Conservation (phyloP, 2,113 vertebrate species). For the Ginglymostoma cirratum region DNA sequence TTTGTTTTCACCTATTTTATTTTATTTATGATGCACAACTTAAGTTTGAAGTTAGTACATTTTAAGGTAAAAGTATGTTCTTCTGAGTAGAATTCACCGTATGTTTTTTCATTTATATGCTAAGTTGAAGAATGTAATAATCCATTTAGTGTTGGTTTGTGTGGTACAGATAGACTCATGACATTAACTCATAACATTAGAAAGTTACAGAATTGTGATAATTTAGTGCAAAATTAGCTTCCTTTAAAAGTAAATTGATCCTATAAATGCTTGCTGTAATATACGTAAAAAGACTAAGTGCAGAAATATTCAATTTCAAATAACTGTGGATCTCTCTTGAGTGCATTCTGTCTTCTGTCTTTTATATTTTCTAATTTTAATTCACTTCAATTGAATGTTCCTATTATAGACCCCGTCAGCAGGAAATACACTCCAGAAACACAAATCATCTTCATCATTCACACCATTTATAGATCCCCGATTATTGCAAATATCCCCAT, state of each 20-base stretch:
- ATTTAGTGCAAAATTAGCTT: not conserved
- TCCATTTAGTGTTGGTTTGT: not conserved
- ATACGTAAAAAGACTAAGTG: not conserved
- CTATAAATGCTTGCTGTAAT: not conserved
- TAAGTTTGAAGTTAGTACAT: not conserved
- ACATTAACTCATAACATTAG: not conserved
- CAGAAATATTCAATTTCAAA: not conserved
- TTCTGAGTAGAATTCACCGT: not conserved
- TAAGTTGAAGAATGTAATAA: too few relatives aligned
- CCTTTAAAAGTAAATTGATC: not conserved
- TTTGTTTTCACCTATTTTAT: not conserved
- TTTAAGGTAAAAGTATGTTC: not conserved
- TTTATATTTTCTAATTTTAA: not conserved
- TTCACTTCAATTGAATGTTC: constrained; percentile 9
- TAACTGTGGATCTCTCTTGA: not conserved
- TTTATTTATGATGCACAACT: not conserved
- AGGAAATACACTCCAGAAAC: constrained; percentile 98
- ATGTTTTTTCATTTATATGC: not conserved
- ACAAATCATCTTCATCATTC: constrained; percentile 99
- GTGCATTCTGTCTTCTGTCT: not conserved
- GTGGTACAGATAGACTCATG: not conserved
- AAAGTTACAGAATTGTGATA: not conserved
- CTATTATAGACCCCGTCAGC: constrained; percentile 86
- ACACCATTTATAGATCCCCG: constrained; percentile 98
- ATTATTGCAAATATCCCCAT: constrained; percentile 96